Conservation (phyloP, 2,888 invertebrate species). For the Itoplectis maculator region DNA sequence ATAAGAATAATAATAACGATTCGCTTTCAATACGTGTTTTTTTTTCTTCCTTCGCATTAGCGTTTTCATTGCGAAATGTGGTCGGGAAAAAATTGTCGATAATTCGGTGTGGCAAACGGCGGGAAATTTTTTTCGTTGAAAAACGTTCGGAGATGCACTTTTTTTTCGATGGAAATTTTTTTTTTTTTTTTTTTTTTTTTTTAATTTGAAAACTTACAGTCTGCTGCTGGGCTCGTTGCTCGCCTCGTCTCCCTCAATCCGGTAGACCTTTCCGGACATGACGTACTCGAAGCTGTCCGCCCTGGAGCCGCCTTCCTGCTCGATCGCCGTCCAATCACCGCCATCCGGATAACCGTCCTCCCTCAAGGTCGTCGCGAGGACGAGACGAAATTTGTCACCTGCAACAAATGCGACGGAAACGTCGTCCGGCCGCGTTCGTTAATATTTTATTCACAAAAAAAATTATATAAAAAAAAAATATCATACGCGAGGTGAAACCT, state of each 20-base stretch:
- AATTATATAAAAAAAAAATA: no score
- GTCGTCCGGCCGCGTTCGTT: background rate
- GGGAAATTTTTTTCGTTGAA: no score
- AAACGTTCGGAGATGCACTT: no score
- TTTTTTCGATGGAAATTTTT: no score
- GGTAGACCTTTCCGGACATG: conserved; percentile 98
- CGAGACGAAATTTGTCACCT: conserved; percentile 90
- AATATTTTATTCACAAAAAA: background rate
- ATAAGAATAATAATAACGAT: background rate
- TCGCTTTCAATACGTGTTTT: no score
- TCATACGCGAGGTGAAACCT: no score
- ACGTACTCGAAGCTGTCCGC: conserved; percentile 99
- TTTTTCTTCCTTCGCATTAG: background rate
- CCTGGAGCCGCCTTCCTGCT: conserved; percentile 92
- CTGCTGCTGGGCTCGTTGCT: conserved; percentile 94
- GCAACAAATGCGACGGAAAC: conserved; percentile 26
- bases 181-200: no score
- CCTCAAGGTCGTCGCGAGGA: conserved; percentile 96
- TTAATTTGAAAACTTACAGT: conserved; percentile 88
- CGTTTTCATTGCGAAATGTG: background rate
- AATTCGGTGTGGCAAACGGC: background rate
- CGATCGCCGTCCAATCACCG: conserved; percentile 96
- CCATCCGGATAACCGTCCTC: conserved; percentile 98
- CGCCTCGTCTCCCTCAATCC: conserved; percentile 98
- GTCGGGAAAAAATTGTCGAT: background rate